Conservation (phyloP, 2,888 invertebrate genomes). For the Limnephilus rhombicus region DNA sequence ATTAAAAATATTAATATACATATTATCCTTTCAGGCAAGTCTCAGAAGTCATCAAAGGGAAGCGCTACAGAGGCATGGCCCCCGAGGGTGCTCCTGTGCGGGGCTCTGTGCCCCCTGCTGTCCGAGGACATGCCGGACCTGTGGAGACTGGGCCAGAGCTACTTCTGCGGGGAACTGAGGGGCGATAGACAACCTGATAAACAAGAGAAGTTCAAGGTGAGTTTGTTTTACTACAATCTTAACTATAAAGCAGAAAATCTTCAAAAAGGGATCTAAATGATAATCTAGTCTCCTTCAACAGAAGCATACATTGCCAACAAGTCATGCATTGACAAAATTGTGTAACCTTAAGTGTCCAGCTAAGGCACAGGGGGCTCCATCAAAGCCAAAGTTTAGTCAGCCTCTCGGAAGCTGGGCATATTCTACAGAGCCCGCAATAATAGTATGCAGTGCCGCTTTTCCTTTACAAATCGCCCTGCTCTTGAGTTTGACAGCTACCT, state of each 20-base stretch:
- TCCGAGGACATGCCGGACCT: constrained; percentile 86
- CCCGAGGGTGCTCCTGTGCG: constrained; percentile 71
- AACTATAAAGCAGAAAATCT: not conserved
- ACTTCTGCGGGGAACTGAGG: constrained; percentile 92
- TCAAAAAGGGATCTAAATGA: too few species aligned
- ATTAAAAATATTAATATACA: not conserved
- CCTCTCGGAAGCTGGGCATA: too few species aligned
- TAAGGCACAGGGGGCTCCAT: too few species aligned
- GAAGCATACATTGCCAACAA: too few species aligned
- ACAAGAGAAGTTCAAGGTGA: constrained; percentile 88
- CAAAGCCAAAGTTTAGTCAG: too few species aligned
- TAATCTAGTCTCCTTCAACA: too few species aligned
- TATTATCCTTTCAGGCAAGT: constrained; percentile 48
- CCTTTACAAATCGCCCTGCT: too few species aligned
- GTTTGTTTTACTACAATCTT: not conserved
- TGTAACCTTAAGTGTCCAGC: too few species aligned
- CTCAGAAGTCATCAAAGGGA: constrained; percentile 52
- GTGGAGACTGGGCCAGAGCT: constrained; percentile 96
- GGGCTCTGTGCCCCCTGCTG: constrained; percentile 74
- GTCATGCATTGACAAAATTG: too few species aligned
- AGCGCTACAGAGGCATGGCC: constrained; percentile 58
- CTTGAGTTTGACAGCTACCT: too few species aligned
- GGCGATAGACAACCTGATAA: constrained; percentile 85
- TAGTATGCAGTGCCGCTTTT: too few species aligned
- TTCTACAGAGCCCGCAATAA: too few species aligned